These are phyloP conservation scores for Polymixis flavicincta DNA, from an alignment of 2,888 invertebrate species.

Conservation along the genomic window DNA sequence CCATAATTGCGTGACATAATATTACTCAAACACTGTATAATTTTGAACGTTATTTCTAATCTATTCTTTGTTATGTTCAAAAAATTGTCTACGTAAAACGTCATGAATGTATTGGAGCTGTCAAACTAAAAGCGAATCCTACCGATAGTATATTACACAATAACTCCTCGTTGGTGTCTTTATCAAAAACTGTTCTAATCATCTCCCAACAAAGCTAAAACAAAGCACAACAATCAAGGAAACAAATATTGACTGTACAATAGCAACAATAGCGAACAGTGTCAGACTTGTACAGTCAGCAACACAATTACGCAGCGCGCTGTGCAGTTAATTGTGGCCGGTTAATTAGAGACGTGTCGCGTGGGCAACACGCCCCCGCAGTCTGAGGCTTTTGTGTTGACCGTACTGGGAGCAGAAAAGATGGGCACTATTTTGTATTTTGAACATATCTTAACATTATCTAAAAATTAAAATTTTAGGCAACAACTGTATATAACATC, in stretches of 20 bases:
- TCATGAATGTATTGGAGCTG: too few species aligned
- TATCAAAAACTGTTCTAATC: background rate
- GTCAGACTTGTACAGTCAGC: slow-evolving; percentile 74
- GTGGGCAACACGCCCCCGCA: slow-evolving; percentile 82
- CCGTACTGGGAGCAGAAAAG: slow-evolving; percentile 57
- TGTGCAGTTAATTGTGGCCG: slow-evolving; percentile 82
- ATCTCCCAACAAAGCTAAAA: background rate
- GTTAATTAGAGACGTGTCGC: slow-evolving; percentile 87
- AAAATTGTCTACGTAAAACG: too few species aligned
- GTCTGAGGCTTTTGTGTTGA: slow-evolving; percentile 53
- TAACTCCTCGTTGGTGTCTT: background rate
- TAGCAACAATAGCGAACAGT: slow-evolving; percentile 54
- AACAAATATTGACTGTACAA: slow-evolving; percentile 57
- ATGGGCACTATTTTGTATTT: too few species aligned
- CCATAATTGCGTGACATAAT: too few species aligned
- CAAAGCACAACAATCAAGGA: slow-evolving; percentile 46
- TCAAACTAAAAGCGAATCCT: too few species aligned
- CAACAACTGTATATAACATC: too few species aligned
- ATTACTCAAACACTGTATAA: too few species aligned
- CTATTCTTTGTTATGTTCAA: too few species aligned
- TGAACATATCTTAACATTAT: too few species aligned
- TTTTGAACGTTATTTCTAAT: too few species aligned
- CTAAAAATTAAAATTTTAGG: too few species aligned
- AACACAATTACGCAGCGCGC: slow-evolving; percentile 76
- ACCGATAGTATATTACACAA: too few species aligned